Conservation (phyloP, 2,113 vertebrate species). For the Tautogolabrus adspersus region DNA sequence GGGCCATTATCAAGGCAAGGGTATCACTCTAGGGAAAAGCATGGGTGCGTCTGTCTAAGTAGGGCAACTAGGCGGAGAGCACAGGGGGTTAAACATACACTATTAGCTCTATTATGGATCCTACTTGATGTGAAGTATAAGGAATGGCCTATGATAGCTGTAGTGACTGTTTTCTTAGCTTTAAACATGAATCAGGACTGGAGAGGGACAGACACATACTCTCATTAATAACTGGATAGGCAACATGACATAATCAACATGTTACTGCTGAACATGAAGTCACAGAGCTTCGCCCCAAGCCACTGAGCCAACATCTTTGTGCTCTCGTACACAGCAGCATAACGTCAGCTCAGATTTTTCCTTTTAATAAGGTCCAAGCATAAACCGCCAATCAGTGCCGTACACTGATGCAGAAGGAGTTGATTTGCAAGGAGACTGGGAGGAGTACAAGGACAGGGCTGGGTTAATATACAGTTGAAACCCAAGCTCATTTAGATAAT, state of each 20-base stretch:
- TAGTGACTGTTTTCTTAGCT: slow-evolving; percentile 15
- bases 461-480: slow-evolving; percentile 3
- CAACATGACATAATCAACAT: slow-evolving; percentile 20
- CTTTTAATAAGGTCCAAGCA: slow-evolving; percentile 31
- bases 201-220: slow-evolving; percentile 3
- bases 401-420: slow-evolving; percentile 1
- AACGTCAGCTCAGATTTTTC: slow-evolving; percentile 27
- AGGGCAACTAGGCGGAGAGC: slow-evolving; percentile 28
- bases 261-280: slow-evolving; percentile 26
- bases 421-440: slow-evolving; percentile 15
- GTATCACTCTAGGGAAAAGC: slow-evolving; percentile 41
- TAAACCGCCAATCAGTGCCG: slow-evolving; percentile 62
- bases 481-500: slow-evolving; percentile 30
- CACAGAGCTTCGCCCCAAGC: slow-evolving; percentile 1
- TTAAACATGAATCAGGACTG: slow-evolving; percentile 49
- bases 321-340: slow-evolving; percentile 16
- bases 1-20: slow-evolving; percentile 46
- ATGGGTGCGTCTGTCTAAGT: slow-evolving; percentile 50
- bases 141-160: slow-evolving; percentile 27
- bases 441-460: not conserved
- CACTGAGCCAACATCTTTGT: slow-evolving; percentile 22
- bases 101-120: slow-evolving; percentile 19
- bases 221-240: slow-evolving; percentile 26
- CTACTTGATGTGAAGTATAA: slow-evolving; percentile 16
- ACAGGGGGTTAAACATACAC: slow-evolving; percentile 43